Evolutionary conservation across 2,888 invertebrate genomes (phyloP), one percentile per base, ranked within the genome.

Genomic region (Sclerodermus sp.): DNA sequence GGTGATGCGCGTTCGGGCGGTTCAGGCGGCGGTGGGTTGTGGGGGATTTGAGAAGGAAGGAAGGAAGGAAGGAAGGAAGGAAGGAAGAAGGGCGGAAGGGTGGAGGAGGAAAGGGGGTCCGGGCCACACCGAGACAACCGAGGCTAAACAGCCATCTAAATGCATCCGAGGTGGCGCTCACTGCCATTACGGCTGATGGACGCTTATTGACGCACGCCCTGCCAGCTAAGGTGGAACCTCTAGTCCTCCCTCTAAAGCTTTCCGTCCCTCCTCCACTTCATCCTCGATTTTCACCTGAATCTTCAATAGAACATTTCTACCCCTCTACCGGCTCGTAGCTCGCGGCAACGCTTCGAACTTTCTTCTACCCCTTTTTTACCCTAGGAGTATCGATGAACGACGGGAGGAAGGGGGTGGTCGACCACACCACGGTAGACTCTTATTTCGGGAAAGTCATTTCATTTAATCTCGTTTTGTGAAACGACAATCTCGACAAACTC

Each of bases 101-200:
- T 30, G 30, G 30, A 10, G 6, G 30, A 30, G 30, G 10, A 57
- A 8, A 10, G 34, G 12, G 34, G 55, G 57, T 62, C 53, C 62
- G 68, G 66, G 70, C 67, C 71, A 72, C 68, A 68, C 70, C 73
- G 72, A 77, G 76, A 76, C 77, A 77, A 77, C 72, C 73, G 69
- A 68, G 13, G 74, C 77, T 77, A 77, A 77, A 77, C 77, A 77
- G 77, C 77, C 77, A 77, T 77, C 77, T 77, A 77, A 77, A 77
- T 77, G 77, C 77, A 77, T 77, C 77, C 76, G 76, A 77, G 77
- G 77, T 77, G 77, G 77, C 73, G 77, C 74, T 73, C 76, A 69
- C 77, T 77, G 75, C 77, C 75, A 77, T 77, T 77, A 77, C 73
- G 72, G 71, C 74, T 77, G 77, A 77, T 77, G 76, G 77, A 77